These are phyloP conservation scores for Tauraco erythrolophus DNA, from an alignment of 2,113 vertebrate genomes.

Conservation along the genomic window DNA sequence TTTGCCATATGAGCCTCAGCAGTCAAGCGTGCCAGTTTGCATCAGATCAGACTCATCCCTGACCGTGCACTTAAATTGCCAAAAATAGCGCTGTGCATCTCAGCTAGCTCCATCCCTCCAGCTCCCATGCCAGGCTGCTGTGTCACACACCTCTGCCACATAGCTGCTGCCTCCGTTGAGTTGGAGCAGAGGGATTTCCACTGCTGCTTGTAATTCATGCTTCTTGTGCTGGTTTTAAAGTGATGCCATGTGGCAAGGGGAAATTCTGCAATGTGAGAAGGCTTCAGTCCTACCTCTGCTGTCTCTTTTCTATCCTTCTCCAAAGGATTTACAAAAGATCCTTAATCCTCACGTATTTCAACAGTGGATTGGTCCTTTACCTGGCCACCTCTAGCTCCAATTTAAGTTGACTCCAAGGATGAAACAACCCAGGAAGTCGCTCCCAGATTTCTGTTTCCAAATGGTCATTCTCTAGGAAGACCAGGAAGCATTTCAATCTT, in stretches of 20 bases:
- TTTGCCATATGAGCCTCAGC: not conserved
- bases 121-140: not conserved
- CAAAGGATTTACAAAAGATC: not conserved
- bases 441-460: not conserved
- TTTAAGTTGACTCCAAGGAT: not conserved
- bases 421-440: not conserved
- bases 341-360: not conserved
- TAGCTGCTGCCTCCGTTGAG: fast-evolving
- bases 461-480: not conserved
- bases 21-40: not conserved
- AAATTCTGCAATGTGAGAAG: not conserved
- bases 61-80: not conserved
- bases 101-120: not conserved
- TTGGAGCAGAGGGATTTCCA: not conserved
- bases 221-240: not conserved
- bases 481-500: not conserved
- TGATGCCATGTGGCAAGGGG: fast-evolving
- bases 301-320: not conserved
- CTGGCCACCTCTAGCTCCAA: not conserved
- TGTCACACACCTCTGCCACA: not conserved
- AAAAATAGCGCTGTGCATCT: not conserved
- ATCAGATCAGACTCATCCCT: not conserved
- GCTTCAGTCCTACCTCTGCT: not conserved
- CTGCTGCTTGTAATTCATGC: not conserved
- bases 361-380: too few relatives aligned